phyloP scores from a whole-genome alignment of 2,888 invertebrate species.

The Encarsia formosa region DNA sequence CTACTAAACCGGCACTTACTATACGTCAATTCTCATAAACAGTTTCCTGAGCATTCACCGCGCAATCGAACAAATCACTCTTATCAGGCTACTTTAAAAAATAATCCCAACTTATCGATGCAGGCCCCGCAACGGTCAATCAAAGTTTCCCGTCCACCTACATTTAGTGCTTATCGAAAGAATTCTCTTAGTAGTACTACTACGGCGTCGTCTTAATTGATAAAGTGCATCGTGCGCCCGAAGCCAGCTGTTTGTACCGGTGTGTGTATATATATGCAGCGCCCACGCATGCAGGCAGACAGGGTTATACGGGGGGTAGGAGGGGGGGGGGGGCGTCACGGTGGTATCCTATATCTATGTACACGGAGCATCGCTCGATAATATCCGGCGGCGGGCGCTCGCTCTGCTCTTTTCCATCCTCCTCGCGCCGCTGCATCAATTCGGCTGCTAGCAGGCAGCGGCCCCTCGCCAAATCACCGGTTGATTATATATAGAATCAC shows the following conservation, averaged over 20 bases:
- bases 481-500: background rate
- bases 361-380: slow-evolving; percentile 18
- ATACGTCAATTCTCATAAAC: too few species aligned
- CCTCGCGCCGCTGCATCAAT: slow-evolving; percentile 16
- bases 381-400: slow-evolving; percentile 10
- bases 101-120: too few species aligned
- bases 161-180: too few species aligned
- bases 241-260: background rate
- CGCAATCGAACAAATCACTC: too few species aligned
- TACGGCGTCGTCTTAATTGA: too few species aligned
- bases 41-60: too few species aligned
- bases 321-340: background rate
- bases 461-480: background rate
- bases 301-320: background rate
- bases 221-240: too few species aligned
- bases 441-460: background rate
- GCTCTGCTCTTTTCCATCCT: slow-evolving; percentile 1
- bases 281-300: background rate
- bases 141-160: too few species aligned
- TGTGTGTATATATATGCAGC: background rate
- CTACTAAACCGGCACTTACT: too few species aligned
- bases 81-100: too few species aligned
- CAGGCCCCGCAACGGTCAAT: too few species aligned
- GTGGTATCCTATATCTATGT: background rate
- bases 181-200: too few species aligned